Conservation (phyloP, 2,113 vertebrate genomes). For the Urocolius indicus region DNA sequence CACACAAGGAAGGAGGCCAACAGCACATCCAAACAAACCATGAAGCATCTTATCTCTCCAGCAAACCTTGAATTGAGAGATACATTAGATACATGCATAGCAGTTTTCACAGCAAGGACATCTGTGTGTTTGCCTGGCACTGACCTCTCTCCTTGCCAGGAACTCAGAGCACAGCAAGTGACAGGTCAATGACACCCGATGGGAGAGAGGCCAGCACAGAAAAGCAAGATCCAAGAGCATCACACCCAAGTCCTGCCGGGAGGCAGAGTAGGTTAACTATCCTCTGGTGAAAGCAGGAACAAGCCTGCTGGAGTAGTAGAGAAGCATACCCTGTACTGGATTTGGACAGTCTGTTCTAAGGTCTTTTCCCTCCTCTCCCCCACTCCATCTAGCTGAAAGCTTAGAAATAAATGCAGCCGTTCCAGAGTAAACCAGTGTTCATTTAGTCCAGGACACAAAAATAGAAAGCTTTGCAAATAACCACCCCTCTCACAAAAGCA, state of each 20-base stretch:
- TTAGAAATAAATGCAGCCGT: background rate
- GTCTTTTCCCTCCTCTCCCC: background rate
- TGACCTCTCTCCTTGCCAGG: background rate
- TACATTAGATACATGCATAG: background rate
- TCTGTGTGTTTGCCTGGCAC: background rate
- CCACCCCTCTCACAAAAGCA: background rate
- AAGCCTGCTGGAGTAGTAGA: background rate
- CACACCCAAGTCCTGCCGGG: background rate
- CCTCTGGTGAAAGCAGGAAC: background rate
- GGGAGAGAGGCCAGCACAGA: background rate
- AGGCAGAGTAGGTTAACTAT: background rate
- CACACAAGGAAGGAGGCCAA: background rate
- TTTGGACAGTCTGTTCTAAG: background rate
- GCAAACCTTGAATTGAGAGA: conserved; percentile 48
- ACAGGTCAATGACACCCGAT: background rate
- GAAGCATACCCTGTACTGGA: too few species aligned
- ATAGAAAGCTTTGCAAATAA: background rate
- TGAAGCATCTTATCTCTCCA: conserved; percentile 26
- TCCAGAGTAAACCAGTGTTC: background rate
- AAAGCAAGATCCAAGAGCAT: background rate
- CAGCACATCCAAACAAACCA: conserved; percentile 1
- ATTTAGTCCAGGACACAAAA: background rate
- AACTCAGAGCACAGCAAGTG: background rate
- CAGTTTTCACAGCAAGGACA: conserved; percentile 42
- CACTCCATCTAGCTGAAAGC: background rate